These are phyloP conservation scores for Mobula birostris DNA, from an alignment of 2,113 vertebrate species.

Conservation along the genomic window DNA sequence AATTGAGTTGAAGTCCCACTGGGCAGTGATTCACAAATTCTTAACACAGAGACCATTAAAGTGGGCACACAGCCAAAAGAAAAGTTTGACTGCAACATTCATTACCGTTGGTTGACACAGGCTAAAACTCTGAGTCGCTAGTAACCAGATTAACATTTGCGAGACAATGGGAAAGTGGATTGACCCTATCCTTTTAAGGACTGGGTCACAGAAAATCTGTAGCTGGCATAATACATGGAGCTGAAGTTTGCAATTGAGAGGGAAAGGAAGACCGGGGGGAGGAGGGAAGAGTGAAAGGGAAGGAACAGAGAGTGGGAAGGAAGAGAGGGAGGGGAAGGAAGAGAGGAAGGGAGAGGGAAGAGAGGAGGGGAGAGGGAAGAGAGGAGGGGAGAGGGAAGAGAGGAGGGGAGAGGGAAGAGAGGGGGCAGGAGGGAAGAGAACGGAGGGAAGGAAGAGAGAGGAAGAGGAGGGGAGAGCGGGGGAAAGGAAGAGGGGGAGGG, in stretches of 20 bases:
- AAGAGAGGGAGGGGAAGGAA: too few relatives aligned
- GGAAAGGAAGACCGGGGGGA: too few relatives aligned
- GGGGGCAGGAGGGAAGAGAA: too few relatives aligned
- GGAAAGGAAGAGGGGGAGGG: too few relatives aligned
- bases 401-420: too few relatives aligned
- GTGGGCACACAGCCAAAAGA: background rate
- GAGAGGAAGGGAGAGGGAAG: too few relatives aligned
- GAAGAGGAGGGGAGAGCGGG: too few relatives aligned
- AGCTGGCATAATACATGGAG: background rate
- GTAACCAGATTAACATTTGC: slow-evolving; percentile 10
- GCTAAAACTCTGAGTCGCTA: background rate
- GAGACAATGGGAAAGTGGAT: background rate
- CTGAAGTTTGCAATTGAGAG: background rate
- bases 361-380: too few relatives aligned
- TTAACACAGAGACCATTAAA: slow-evolving; percentile 16
- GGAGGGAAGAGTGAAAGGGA: too few relatives aligned
- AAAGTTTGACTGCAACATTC: background rate
- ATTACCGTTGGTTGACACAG: background rate
- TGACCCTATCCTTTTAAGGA: slow-evolving; percentile 18
- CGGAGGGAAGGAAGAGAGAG: too few relatives aligned
- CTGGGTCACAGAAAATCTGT: background rate
- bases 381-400: too few relatives aligned
- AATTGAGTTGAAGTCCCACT: slow-evolving; percentile 6
- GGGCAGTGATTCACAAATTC: background rate
- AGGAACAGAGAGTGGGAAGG: too few relatives aligned